A percentile compares a stretch with the other conserved stretches of the same genome.
phyloP scores from a whole-genome alignment of 2,888 invertebrate genomes.

The Agriopis marginaria region DNA sequence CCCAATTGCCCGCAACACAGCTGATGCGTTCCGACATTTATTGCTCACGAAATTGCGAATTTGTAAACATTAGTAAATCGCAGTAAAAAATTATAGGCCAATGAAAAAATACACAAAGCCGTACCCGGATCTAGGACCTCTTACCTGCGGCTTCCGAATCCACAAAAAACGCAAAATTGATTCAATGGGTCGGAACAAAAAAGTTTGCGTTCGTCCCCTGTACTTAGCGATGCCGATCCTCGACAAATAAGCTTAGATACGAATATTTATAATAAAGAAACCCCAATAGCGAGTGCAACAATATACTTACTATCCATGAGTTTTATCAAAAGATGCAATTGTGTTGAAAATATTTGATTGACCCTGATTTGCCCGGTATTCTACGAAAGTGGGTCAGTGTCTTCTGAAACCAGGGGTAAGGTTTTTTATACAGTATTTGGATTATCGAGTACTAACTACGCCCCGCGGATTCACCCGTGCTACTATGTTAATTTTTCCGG shows the following conservation, averaged over 20 bases:
- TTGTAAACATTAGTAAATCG: constrained; percentile 80
- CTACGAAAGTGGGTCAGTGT: constrained; percentile 43
- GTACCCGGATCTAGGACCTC: constrained; percentile 81
- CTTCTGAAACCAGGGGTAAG: background rate
- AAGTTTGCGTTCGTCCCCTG: constrained; percentile 74
- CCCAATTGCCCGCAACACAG: constrained; percentile 76
- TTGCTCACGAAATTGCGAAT: constrained; percentile 79
- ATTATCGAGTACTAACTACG: no score
- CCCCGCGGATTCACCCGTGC: no score
- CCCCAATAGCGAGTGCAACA: constrained; percentile 42
- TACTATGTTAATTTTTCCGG: no score
- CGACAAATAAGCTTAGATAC: constrained; percentile 80
- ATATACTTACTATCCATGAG: constrained; percentile 29
- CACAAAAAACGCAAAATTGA: constrained; percentile 80
- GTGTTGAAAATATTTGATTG: constrained; percentile 35
- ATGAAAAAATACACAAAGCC: constrained; percentile 62
- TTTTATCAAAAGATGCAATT: constrained; percentile 34
- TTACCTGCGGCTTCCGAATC: constrained; percentile 86
- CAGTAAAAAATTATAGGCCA: constrained; percentile 59
- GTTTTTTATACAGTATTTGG: background rate
- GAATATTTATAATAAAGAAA: constrained; percentile 70
- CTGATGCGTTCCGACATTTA: constrained; percentile 81
- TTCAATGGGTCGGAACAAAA: constrained; percentile 78
- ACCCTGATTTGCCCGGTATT: constrained; percentile 31
- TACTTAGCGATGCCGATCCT: constrained; percentile 78